Base-by-base conservation (phyloP, 2,888 invertebrate species). In the Falcaria lacertinaria region DNA sequence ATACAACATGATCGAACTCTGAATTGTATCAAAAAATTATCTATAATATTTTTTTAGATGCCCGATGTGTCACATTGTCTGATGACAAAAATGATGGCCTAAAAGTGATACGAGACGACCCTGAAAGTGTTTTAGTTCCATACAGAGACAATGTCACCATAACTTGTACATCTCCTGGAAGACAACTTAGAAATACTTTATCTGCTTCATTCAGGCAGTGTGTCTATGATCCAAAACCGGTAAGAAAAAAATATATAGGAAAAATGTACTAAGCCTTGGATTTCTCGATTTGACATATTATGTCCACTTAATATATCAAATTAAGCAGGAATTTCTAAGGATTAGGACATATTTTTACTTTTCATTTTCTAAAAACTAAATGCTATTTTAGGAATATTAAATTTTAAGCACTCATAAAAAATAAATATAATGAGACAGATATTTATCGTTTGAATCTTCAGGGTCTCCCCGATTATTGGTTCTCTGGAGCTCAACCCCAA, bases 101-200 rank as follows among this genome's bases (percentile, higher is more conserved):
- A 1, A 90, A 92, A 41, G 93, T 97, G 0, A 89, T 95, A 33
- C 91, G 96, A 54, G 92, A 93, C 5, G 95, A 97, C 69, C 94
- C 94, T 44, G 94, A 95, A 52, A 96, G 95, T 55, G 95, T 96
- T 11, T 80, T 97, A 33, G 94, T 97, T 15, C 96, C 97, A 1
- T 97, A 97, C 83, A 93, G 95, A 67, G 96, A 96, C 60, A 97
- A 97, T 72, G 97, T 97, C 0, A 97, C 97, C 0, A 90, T 97
- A 7, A 93, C 92, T 42, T 97, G 98, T 68, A 92, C 92, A 40
- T 93, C 92, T 42, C 91, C 93, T 33, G 97, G 97, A 16, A 91
- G 95, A 49, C 93, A 93, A 41, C 74, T 97, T 4, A 90, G 96
- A 54, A 93, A 94, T 63, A 97, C 97, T 1, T 91, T 95, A 0